These are phyloP conservation scores for Oligia strigilis DNA, from an alignment of 2,888 invertebrate species.

Conservation along the genomic window DNA sequence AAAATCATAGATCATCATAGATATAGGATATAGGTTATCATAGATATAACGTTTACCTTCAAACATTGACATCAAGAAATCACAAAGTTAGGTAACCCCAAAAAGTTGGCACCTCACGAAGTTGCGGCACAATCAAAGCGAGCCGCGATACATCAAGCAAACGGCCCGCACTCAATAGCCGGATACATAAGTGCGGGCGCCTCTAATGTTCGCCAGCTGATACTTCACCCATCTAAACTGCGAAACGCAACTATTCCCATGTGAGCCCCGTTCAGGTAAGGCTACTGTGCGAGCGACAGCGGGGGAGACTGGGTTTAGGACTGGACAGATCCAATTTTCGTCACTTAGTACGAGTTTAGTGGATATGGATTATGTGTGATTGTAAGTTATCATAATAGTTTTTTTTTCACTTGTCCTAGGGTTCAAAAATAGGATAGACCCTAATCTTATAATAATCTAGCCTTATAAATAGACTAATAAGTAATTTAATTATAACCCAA, in stretches of 20 bases:
- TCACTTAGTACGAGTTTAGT: background rate
- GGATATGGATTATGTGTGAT: background rate
- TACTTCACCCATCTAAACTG: slow-evolving; percentile 66
- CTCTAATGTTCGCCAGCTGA: slow-evolving; percentile 58
- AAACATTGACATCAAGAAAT: slow-evolving; percentile 7
- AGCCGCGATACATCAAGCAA: slow-evolving; percentile 49
- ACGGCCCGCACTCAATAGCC: slow-evolving; percentile 53
- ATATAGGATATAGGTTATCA: too few relatives aligned
- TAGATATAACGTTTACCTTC: background rate
- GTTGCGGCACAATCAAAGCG: slow-evolving; percentile 39
- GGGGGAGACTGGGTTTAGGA: background rate
- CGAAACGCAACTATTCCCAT: slow-evolving; percentile 71
- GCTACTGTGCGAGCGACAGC: slow-evolving; percentile 29
- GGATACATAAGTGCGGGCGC: slow-evolving; percentile 40
- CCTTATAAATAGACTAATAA: too few relatives aligned
- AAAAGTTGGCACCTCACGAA: slow-evolving; percentile 31
- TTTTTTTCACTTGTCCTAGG: too few relatives aligned
- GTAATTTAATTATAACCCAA: too few relatives aligned
- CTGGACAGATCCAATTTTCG: background rate
- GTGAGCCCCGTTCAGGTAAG: slow-evolving; percentile 41
- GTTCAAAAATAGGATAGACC: too few relatives aligned
- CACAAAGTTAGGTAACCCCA: slow-evolving; percentile 7
- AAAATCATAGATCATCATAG: too few relatives aligned
- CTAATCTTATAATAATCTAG: too few relatives aligned
- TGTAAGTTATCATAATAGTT: background rate